A percentile compares a stretch with the other conserved stretches of the same genome.
These are phyloP conservation scores for Orgyia antiqua DNA, from an alignment of 2,888 invertebrate species.

Conservation along the genomic window DNA sequence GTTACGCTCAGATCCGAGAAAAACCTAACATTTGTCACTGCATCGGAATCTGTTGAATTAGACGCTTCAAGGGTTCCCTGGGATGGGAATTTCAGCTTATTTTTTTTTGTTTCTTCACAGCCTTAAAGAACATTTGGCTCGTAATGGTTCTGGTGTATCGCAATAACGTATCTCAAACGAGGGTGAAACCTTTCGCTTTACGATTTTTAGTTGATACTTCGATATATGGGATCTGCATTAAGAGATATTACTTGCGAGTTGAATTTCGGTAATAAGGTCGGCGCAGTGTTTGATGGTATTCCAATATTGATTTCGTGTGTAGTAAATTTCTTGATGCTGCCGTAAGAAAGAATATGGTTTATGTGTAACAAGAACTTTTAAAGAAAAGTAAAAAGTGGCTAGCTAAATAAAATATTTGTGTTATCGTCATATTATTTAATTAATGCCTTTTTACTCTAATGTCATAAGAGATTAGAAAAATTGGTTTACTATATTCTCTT, in stretches of 20 bases:
- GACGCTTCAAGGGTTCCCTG: conserved; percentile 50
- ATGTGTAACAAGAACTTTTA: too few species aligned
- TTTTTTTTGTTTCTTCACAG: conserved; percentile 51
- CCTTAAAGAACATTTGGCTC: conserved; percentile 37
- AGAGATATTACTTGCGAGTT: conserved; percentile 14
- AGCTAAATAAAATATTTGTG: too few species aligned
- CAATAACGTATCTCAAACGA: conserved; percentile 28
- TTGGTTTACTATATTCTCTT: too few species aligned
- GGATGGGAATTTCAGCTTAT: conserved; percentile 48
- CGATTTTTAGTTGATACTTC: conserved; percentile 22
- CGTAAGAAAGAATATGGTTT: neutral
- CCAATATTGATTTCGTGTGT: conserved; percentile 8
- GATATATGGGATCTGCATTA: conserved; percentile 19
- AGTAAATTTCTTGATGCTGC: neutral
- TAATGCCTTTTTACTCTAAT: too few species aligned
- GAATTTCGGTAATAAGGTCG: conserved; percentile 6
- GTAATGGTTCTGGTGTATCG: conserved; percentile 29
- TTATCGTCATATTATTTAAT: too few species aligned
- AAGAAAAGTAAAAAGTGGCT: too few species aligned
- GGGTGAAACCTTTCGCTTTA: conserved; percentile 20
- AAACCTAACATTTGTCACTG: conserved; percentile 74
- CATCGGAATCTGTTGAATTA: conserved; percentile 74
- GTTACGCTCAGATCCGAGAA: conserved; percentile 41
- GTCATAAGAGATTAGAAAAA: too few species aligned
- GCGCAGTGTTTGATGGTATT: conserved; percentile 1